A percentile compares a stretch with the other conserved stretches of the same genome.
phyloP scores from a whole-genome alignment of 2,888 invertebrate genomes.

The Ichneumoninae sp. region DNA sequence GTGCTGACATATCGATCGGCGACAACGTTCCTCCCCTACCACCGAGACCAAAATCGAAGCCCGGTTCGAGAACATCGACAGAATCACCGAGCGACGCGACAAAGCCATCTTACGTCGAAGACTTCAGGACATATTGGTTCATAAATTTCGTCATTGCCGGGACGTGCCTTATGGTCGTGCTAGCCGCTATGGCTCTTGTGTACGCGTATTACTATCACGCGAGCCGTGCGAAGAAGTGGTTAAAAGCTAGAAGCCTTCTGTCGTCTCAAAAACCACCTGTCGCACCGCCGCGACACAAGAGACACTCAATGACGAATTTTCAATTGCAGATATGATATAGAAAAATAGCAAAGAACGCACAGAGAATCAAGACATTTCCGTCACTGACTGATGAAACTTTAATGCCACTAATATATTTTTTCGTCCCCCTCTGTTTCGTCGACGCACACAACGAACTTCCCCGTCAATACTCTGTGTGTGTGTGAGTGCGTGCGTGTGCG shows the following conservation, averaged over 20 bases:
- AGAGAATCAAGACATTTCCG: conserved; percentile 24
- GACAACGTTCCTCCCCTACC: conserved; percentile 85
- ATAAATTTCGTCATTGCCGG: conserved; percentile 86
- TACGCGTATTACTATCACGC: conserved; percentile 92
- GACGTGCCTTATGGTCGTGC: conserved; percentile 88
- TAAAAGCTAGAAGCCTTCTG: conserved; percentile 82
- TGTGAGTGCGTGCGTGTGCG: conserved; percentile 66
- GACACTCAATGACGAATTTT: conserved; percentile 69
- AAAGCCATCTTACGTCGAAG: conserved; percentile 85
- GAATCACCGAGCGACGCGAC: conserved; percentile 81
- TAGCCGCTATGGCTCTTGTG: conserved; percentile 88
- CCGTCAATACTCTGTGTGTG: conserved; percentile 60
- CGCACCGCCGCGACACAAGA: conserved; percentile 81
- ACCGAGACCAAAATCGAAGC: conserved; percentile 84
- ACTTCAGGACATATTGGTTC: conserved; percentile 76
- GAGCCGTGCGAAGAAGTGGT: conserved; percentile 88
- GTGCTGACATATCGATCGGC: conserved; percentile 92
- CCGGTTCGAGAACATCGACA: conserved; percentile 84
- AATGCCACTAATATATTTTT: conserved; percentile 34
- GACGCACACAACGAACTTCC: conserved; percentile 53
- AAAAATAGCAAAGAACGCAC: conserved; percentile 43
- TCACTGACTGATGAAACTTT: conserved; percentile 39
- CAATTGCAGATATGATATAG: conserved; percentile 68
- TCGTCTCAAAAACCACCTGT: conserved; percentile 78
- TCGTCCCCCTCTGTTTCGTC: conserved; percentile 24